Base-by-base conservation (phyloP, 2,888 invertebrate genomes). In the Epinotia ramella region DNA sequence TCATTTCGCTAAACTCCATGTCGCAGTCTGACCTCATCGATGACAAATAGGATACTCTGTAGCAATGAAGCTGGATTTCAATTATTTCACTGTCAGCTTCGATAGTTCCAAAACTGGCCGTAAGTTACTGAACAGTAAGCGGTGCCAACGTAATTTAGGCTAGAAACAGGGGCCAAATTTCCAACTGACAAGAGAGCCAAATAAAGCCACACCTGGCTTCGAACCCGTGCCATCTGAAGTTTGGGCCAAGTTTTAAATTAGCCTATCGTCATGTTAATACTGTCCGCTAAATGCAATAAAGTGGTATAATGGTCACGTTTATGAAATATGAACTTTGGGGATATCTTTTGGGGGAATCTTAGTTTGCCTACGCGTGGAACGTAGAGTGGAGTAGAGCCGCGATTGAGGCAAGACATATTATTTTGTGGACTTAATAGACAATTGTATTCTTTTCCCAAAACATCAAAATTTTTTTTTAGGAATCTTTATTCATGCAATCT, bases 251-350 rank as follows among this genome's bases (percentile, higher is more conserved):
- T 87, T 88, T 88, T 82, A 88, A 89, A 90, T 90, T 87, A 88
- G 84, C 79, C 78, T 78, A 76, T 76, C 53, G 57, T 16, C 77
- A 68, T 57, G 65, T 73, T 79, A 79, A 79, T 76, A 77, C 73
- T 71, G 78, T 69, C 65, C 53, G 53, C 67, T 73, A 56, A 67
- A 40, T 62, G 68, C 70, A 66, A 49, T 73, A 66, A 70, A 73
- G 53, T 67, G 59, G 65, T 60, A 69, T 73, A 46, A 89, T 88
- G 86, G 89, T 90, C 92, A 93, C 92, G 91, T 92, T 93, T 92
- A 92, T 91, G 93, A 93, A 93, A 94, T 93, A 91, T 92, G 86
- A 91, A 92, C 89, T 91, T 88, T 89, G 85, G 85, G 76, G 73
- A 84, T 92, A 92, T 93, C 93, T 84, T 78, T 79, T 77, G 82